Conservation (phyloP, 1,140 invertebrate genomes). For the Bicyclus anynana region DNA sequence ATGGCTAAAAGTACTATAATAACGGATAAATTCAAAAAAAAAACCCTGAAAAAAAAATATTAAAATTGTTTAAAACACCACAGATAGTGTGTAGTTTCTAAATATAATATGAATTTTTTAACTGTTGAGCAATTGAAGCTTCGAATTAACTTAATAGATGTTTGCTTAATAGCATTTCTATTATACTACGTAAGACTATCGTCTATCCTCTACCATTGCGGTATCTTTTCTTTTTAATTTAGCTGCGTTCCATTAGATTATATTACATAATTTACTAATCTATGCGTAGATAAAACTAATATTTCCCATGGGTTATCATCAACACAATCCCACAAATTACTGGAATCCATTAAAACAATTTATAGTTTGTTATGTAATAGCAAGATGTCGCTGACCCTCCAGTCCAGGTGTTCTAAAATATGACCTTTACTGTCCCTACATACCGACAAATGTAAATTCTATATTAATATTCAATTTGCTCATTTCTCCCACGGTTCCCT, state of each 20-base stretch:
- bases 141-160: too few species aligned
- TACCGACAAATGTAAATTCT: slow-evolving; percentile 41
- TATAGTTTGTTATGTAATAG: slow-evolving; percentile 15
- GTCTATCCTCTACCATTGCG: too few species aligned
- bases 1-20: too few species aligned
- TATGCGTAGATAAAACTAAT: neutral
- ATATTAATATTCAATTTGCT: slow-evolving; percentile 66
- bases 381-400: slow-evolving; percentile 23
- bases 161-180: too few species aligned
- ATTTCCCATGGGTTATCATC: slow-evolving; percentile 8
- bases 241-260: neutral
- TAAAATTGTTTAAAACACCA: too few species aligned
- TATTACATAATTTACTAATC: neutral
- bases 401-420: slow-evolving; percentile 54
- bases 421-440: slow-evolving; percentile 46
- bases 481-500: slow-evolving; percentile 63
- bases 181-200: too few species aligned
- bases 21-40: too few species aligned
- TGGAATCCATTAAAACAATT: slow-evolving; percentile 2
- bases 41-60: too few species aligned
- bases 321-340: neutral
- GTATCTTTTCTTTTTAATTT: neutral
- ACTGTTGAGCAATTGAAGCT: too few species aligned
- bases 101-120: too few species aligned
- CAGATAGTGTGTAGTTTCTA: too few species aligned